Conservation (phyloP, 2,113 vertebrate genomes). For the Serinus canaria region DNA sequence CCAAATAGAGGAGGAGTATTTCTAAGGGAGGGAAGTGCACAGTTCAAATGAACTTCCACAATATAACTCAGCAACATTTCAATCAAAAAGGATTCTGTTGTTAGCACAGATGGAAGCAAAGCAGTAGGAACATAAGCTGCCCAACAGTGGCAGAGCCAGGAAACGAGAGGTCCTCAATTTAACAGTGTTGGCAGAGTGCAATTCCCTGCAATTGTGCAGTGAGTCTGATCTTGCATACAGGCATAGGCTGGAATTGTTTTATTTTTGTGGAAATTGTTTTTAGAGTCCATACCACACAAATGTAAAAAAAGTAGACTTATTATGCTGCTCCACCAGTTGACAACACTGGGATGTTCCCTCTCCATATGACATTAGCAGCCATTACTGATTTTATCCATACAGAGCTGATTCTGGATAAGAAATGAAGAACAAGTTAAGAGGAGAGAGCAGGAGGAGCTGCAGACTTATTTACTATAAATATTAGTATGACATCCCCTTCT, state of each 20-base stretch:
- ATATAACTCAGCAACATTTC: constrained; percentile 28
- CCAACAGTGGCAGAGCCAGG: constrained; percentile 26
- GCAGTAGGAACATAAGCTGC: constrained; percentile 17
- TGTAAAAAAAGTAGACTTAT: not conserved
- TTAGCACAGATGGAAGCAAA: constrained; percentile 55
- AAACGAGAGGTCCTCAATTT: constrained; percentile 32
- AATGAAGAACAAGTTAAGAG: not conserved
- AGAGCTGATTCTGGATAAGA: not conserved
- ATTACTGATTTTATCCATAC: not conserved
- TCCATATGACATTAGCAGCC: not conserved
- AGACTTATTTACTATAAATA: not conserved
- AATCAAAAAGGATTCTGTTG: constrained; percentile 52
- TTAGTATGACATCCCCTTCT: not conserved
- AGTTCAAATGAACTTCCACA: constrained; percentile 4
- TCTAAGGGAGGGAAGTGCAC: not conserved
- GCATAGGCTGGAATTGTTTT: not conserved
- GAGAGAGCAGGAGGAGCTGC: not conserved
- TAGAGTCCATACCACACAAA: not conserved
- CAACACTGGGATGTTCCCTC: not conserved
- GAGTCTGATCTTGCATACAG: not conserved
- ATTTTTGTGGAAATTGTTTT: not conserved
- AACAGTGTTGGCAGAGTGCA: constrained; percentile 9
- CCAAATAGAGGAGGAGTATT: not conserved
- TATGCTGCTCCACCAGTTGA: not conserved
- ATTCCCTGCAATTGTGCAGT: not conserved